Percentiles rank a stretch among this genome's conserved stretches.
Evolutionary conservation across 2,888 invertebrate species (phyloP).

Genomic region (Pandemis heparana): DNA sequence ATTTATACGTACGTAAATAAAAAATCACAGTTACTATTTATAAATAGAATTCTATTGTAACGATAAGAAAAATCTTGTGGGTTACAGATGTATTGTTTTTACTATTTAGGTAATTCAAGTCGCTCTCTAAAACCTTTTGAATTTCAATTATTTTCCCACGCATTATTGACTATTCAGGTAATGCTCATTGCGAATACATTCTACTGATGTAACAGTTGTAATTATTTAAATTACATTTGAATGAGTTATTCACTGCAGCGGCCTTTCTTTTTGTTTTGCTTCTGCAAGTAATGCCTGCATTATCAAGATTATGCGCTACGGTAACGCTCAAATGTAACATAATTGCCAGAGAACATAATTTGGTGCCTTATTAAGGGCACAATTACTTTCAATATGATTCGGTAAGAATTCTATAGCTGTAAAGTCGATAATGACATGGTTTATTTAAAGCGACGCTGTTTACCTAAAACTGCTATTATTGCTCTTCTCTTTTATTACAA

Average conservation of each 20-base stretch:
- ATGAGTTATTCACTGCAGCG: conserved; percentile 58
- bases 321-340: conserved; percentile 47
- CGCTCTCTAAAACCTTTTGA: conserved; percentile 54
- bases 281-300: conserved; percentile 49
- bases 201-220: conserved; percentile 61
- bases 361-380: conserved; percentile 16
- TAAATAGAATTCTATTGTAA: conserved; percentile 3
- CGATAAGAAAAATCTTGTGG: not conserved
- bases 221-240: conserved; percentile 71
- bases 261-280: conserved; percentile 61
- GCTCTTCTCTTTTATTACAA: conserved; percentile 54
- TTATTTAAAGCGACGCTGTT: conserved; percentile 27
- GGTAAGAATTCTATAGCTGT: conserved; percentile 12
- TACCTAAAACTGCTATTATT: conserved; percentile 34
- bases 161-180: conserved; percentile 69
- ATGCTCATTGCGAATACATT: conserved; percentile 57
- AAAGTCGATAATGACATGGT: conserved; percentile 17
- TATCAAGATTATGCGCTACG: conserved; percentile 58
- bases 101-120: conserved; percentile 42
- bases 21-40: not conserved
- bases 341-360: conserved; percentile 37
- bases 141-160: conserved; percentile 72
- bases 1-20: conserved; percentile 19
- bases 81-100: conserved; percentile 38
- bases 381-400: conserved; percentile 12